phyloP scores from a whole-genome alignment of 1,140 invertebrate genomes.

The Phocides pigmalion region DNA sequence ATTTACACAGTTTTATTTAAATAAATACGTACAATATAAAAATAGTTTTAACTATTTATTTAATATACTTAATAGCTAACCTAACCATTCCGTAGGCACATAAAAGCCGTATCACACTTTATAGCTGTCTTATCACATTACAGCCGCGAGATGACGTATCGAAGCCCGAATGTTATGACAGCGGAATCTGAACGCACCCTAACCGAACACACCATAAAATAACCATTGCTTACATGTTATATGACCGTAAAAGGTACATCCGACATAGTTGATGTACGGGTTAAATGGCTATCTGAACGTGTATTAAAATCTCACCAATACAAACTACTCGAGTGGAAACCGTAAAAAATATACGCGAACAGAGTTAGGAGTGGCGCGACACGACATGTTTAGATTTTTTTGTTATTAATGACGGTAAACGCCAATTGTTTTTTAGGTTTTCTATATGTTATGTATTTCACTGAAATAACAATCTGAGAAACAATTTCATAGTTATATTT shows the following conservation, averaged over 20 bases:
- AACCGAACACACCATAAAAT: slow-evolving; percentile 70
- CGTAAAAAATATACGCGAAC: slow-evolving; percentile 66
- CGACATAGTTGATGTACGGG: slow-evolving; percentile 61
- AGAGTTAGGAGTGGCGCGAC: slow-evolving; percentile 45
- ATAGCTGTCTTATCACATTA: slow-evolving; percentile 35
- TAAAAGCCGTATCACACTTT: slow-evolving; percentile 50
- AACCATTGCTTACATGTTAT: slow-evolving; percentile 78
- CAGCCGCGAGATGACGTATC: slow-evolving; percentile 46
- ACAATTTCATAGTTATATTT: too few relatives aligned
- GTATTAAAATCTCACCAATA: slow-evolving; percentile 79
- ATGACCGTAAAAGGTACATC: slow-evolving; percentile 70
- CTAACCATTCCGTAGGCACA: slow-evolving; percentile 17
- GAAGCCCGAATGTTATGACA: slow-evolving; percentile 78
- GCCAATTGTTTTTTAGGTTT: too few relatives aligned
- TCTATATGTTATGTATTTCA: too few relatives aligned
- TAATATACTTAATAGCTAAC: not conserved
- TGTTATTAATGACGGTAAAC: too few relatives aligned
- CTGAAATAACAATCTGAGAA: too few relatives aligned
- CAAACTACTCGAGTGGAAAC: slow-evolving; percentile 77
- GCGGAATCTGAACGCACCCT: slow-evolving; percentile 57
- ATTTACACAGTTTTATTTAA: too few relatives aligned
- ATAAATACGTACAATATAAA: too few relatives aligned
- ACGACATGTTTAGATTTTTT: too few relatives aligned
- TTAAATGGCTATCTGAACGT: slow-evolving; percentile 76
- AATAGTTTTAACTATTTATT: not conserved